Evolutionary conservation across 2,797 vertebrate genomes (phyloP).

Genomic region (Hapalemur alaotrensis): DNA sequence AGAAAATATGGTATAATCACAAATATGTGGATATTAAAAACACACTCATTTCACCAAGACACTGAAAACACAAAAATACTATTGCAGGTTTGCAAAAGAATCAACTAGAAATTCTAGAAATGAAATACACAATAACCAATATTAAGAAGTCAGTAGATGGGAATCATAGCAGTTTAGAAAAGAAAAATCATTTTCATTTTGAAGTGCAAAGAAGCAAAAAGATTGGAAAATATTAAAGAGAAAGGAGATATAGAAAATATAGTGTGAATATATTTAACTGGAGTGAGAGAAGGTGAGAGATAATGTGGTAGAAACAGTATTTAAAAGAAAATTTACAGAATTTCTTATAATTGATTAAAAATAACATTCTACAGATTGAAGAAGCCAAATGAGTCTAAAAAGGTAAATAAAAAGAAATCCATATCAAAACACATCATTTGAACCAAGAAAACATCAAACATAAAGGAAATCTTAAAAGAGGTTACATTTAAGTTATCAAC

Average conservation of each 20-base stretch:
- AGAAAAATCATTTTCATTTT: not conserved
- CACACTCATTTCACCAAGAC: not conserved
- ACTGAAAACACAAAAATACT: not conserved
- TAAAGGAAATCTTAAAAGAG: not conserved
- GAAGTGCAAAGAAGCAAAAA: not conserved
- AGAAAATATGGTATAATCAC: not conserved
- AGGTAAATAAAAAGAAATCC: not conserved
- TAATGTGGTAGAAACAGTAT: not conserved
- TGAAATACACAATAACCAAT: not conserved
- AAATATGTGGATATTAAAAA: not conserved
- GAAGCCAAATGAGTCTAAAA: not conserved
- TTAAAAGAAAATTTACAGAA: not conserved
- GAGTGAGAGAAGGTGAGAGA: not conserved
- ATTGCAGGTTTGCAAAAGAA: not conserved
- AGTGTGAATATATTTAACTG: not conserved
- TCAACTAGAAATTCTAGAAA: not conserved
- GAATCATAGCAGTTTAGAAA: not conserved
- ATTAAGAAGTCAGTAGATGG: not conserved
- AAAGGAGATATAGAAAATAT: not conserved
- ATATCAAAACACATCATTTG: not conserved
- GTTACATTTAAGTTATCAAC: not conserved
- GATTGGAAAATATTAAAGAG: not conserved
- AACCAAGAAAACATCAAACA: not conserved
- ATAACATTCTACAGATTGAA: not conserved
- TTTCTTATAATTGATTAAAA: not conserved